A percentile compares a stretch with the other conserved stretches of the same genome.
Conservation (phyloP, 1,140 invertebrate genomes). For the Apolygus lucorum region DNA sequence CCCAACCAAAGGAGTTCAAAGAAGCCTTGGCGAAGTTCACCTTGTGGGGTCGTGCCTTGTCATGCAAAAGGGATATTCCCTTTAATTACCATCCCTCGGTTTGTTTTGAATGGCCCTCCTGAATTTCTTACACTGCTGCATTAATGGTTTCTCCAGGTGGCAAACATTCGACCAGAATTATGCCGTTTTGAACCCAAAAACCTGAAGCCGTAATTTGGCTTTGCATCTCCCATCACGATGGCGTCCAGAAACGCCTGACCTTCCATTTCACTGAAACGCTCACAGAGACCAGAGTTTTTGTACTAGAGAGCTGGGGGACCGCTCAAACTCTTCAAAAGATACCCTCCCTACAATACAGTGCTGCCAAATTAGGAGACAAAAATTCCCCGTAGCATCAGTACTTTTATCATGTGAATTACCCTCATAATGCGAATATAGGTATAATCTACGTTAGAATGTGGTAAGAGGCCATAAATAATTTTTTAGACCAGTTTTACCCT, state of each 20-base stretch:
- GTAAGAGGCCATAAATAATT: too few relatives aligned
- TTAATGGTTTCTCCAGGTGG: too few relatives aligned
- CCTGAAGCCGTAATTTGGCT: neutral
- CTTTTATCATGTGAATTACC: too few relatives aligned
- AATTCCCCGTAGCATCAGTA: too few relatives aligned
- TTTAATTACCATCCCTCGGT: slow-evolving; percentile 9
- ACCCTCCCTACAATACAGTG: neutral
- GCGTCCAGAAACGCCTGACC: neutral
- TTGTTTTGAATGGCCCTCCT: neutral
- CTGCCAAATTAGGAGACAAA: too few relatives aligned
- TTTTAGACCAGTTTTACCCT: too few relatives aligned
- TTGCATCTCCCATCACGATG: neutral
- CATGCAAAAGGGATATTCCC: slow-evolving; percentile 31
- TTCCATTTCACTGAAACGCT: neutral
- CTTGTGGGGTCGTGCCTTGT: slow-evolving; percentile 34
- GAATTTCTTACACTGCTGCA: neutral
- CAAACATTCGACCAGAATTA: neutral
- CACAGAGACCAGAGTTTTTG: neutral
- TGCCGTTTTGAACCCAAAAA: neutral
- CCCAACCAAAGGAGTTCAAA: slow-evolving; percentile 33
- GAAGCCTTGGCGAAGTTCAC: slow-evolving; percentile 27
- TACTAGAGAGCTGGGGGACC: neutral
- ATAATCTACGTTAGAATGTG: too few relatives aligned
- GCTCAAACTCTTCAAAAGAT: neutral
- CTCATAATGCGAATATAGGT: too few relatives aligned